Evolutionary conservation across 2,888 invertebrate species (phyloP).

Genomic region (Apotomis capreana): DNA sequence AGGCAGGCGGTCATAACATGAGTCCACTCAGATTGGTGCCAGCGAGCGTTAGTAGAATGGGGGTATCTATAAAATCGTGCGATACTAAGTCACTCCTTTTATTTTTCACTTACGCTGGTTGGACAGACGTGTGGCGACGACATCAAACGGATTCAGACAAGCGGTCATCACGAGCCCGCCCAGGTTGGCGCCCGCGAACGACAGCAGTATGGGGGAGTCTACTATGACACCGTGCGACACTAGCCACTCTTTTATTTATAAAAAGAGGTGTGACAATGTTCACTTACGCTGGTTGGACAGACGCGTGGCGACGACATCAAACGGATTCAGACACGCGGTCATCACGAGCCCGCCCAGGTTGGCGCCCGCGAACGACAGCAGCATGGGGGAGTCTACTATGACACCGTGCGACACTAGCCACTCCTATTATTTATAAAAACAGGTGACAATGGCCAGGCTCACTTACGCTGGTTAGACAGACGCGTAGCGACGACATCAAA

Average conservation of each 20-base stretch:
- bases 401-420: no score
- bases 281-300: constrained; percentile 88
- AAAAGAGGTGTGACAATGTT: not conserved
- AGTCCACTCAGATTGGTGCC: no score
- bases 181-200: constrained; percentile 89
- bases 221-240: constrained; percentile 65
- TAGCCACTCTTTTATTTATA: no score
- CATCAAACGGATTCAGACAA: constrained; percentile 94
- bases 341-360: constrained; percentile 91
- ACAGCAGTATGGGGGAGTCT: constrained; percentile 84
- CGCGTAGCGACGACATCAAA: no score
- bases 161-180: constrained; percentile 91
- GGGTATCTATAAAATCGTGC: no score
- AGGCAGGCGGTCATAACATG: no score
- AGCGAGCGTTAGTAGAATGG: no score
- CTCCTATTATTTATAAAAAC: no score
- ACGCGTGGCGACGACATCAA: constrained; percentile 94
- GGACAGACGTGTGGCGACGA: constrained; percentile 92
- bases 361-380: constrained; percentile 89
- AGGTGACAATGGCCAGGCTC: no score
- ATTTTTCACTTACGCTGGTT: constrained; percentile 61
- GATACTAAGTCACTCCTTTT: no score
- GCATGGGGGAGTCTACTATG: constrained; percentile 82
- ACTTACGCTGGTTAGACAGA: no score
- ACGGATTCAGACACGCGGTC: constrained; percentile 92